Evolutionary conservation across 1,140 invertebrate species (phyloP), one percentile per base, ranked within the genome.

Genomic region (Linepithema humile): DNA sequence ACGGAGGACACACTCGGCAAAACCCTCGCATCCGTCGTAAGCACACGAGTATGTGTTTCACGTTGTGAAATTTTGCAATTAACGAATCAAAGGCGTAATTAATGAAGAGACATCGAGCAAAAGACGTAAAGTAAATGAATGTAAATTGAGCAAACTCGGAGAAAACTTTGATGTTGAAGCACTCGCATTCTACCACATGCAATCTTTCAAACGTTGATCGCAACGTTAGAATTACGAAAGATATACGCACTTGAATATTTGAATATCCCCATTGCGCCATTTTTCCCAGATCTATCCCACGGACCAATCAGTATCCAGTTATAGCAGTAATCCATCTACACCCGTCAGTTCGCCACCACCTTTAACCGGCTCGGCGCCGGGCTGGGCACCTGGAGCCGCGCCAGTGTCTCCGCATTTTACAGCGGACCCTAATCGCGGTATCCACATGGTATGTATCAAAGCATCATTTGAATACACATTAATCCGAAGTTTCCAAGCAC

Each of bases 311-410:
- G 97, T 95, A 96, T 97, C 92, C 94, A 98, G 98, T 95, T 99
- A 98, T 95, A 97, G 97, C 94, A 98, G 97, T 91, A 98, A 98
- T 92, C 98, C 98, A 87, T 97, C 97, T 88, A 98, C 97, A 45
- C 97, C 97, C 26, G 96, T 97, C 83, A 98, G 97, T 95, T 97
- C 97, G 82, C 97, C 98, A 59, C 97, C 97, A 77, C 98, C 97
- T 72, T 95, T 97, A 90, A 97, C 97, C 29, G 94, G 95, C 55
- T 95, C 96, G 70, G 91, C 93, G 15, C 93, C 95, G 38, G 94
- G 93, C 43, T 96, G 95, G 95, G 93, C 95, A 75, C 93, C 95
- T 48, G 95, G 94, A 87, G 94, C 95, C 26, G 93, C 94, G 17
- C 95, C 94, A 60, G 95, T 95, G 80, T 95, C 95, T 59, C 95